Evolutionary conservation across 2,888 invertebrate species (phyloP).

Genomic region (Poecilobothrus nobilitatus): DNA sequence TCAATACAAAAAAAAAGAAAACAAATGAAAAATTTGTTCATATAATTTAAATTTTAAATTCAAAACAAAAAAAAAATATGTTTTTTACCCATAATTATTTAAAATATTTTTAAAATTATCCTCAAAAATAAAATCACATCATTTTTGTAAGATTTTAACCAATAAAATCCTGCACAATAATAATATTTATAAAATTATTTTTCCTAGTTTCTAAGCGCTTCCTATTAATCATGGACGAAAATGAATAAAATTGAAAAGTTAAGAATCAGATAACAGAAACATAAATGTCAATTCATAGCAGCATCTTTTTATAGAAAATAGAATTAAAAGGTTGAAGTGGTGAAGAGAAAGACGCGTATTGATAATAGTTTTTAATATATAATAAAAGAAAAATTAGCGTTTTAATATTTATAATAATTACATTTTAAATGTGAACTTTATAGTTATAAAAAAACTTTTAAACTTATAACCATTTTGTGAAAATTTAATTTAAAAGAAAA

Average conservation of each 20-base stretch:
- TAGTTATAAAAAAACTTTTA: background rate
- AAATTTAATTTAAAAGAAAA: background rate
- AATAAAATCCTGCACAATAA: too few relatives aligned
- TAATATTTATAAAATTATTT: too few relatives aligned
- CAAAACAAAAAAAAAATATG: too few relatives aligned
- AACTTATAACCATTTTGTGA: background rate
- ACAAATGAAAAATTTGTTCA: too few relatives aligned
- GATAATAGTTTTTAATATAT: background rate
- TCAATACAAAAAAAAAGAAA: too few relatives aligned
- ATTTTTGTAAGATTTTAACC: too few relatives aligned
- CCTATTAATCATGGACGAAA: background rate
- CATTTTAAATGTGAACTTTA: background rate
- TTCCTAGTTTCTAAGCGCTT: too few relatives aligned
- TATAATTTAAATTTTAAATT: too few relatives aligned
- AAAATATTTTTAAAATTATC: too few relatives aligned
- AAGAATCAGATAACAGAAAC: background rate
- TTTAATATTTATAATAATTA: background rate
- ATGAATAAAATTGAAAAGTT: background rate
- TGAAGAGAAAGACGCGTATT: background rate
- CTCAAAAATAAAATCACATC: too few relatives aligned
- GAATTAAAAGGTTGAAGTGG: constrained; percentile 3
- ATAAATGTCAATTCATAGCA: background rate
- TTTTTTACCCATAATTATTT: too few relatives aligned
- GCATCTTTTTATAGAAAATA: constrained; percentile 4
- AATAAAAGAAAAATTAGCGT: background rate